Evolutionary conservation across 1,140 invertebrate genomes (phyloP), one percentile per base, ranked within the genome.

Genomic region (Idris sp.): DNA sequence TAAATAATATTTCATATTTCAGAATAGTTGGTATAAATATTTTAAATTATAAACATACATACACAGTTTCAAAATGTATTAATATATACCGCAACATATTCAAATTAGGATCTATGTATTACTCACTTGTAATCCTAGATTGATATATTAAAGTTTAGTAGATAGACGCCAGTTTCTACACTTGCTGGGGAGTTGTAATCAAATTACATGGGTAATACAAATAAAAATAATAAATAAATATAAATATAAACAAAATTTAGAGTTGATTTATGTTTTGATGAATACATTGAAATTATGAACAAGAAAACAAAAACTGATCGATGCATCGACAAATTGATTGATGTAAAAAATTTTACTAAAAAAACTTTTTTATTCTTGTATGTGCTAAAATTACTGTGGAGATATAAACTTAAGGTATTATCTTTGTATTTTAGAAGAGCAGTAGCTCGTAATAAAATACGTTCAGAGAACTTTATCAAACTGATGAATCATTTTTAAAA

Each of bases 81-180:
- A 1, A 25, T 18, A 18, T 6, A 35, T n/a, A 7, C 8, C 9
- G 35, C 40, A 56, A 51, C 14, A 51, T 51, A 36, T 56, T 56
- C 11, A 43, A 56, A 56, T 40, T 49, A 62, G 33, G 38, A 43
- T 48, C 30, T 48, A 40, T 22, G 28, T 13, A 13, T n/a, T 38
- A 30, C 46, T 11, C 8, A 38, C 31, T 36, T 9, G 31, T 59
- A 59, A 59, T 46, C 40, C 30, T 19, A 46, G 18, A 46, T 46
- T 46, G 41, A 46, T 46, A 46, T 44, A 56, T 56, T 56, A 44
- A 44, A 28, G 53, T 44, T 56, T 28, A 33, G n/a, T 22, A 16
- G 38, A 15, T 56, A n/a, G 40, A 33, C 44, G 53, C 44, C 40
- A 6, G 44, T 56, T 56, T 56, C 28, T 44, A 26, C 53, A 43